Percentiles rank a stretch among this genome's conserved stretches.
These are phyloP conservation scores for Myoxocephalus aenaeus DNA, from an alignment of 2,797 vertebrate species.

Conservation along the genomic window DNA sequence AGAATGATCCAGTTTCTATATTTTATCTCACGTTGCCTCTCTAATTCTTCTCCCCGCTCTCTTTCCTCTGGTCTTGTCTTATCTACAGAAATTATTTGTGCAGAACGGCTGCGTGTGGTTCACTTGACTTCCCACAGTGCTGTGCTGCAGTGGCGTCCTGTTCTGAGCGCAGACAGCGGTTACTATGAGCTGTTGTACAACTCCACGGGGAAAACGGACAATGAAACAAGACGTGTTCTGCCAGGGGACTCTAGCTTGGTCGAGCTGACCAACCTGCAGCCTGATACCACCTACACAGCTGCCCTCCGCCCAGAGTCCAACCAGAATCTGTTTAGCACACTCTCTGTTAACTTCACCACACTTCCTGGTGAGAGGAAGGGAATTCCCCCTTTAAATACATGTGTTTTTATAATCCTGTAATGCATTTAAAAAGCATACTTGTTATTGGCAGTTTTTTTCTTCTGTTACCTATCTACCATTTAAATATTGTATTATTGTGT, in stretches of 20 bases:
- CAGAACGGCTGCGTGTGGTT: slow-evolving; percentile 67
- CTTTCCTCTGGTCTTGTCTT: neutral
- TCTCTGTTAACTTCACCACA: slow-evolving; percentile 76
- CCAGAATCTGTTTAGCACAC: slow-evolving; percentile 45
- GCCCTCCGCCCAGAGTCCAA: slow-evolving; percentile 70
- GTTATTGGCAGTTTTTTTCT: neutral
- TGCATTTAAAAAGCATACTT: neutral
- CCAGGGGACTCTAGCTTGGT: slow-evolving; percentile 49
- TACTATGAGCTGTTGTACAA: slow-evolving; percentile 71
- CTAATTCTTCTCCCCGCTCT: neutral
- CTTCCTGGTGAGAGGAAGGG: slow-evolving; percentile 69
- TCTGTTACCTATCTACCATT: slow-evolving; percentile 10
- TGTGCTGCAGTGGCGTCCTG: slow-evolving; percentile 77
- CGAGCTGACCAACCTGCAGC: slow-evolving; percentile 69
- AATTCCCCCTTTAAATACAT: neutral
- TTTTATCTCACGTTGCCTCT: neutral
- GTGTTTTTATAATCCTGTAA: neutral
- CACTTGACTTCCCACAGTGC: slow-evolving; percentile 72
- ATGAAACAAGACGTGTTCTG: slow-evolving; percentile 38
- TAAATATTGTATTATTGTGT: slow-evolving; percentile 4
- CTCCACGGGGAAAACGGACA: neutral
- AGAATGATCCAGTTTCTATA: neutral
- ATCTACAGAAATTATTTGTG: slow-evolving; percentile 70
- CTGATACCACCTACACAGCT: slow-evolving; percentile 75
- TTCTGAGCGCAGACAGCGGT: slow-evolving; percentile 57